Conservation (phyloP, 2,888 invertebrate species). For the Physocephala rufipes region DNA sequence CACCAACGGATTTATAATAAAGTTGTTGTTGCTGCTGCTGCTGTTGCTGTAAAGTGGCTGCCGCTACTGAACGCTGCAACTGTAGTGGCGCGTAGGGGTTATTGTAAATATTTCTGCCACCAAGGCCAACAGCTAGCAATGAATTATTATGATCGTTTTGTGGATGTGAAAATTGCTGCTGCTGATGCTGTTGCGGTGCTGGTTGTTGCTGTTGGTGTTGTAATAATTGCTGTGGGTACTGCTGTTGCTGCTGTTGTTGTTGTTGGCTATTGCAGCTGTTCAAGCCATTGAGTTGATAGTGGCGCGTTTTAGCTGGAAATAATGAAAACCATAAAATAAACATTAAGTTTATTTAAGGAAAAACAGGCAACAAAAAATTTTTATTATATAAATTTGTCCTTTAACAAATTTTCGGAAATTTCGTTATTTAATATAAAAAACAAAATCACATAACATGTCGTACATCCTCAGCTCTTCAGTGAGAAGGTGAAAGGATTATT, state of each 20-base stretch:
- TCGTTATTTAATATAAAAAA: conserved; percentile 3
- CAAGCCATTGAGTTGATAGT: conserved; percentile 73
- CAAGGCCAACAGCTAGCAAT: conserved; percentile 26
- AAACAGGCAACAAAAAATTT: not conserved
- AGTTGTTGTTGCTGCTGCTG: conserved; percentile 53
- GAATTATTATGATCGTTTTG: conserved; percentile 48
- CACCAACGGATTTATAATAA: conserved; percentile 58
- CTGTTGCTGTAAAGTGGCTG: conserved; percentile 44
- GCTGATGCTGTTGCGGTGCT: conserved; percentile 65
- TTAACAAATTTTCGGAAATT: not conserved
- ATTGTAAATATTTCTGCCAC: conserved; percentile 68
- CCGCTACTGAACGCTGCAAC: conserved; percentile 66
- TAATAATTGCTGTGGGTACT: conserved; percentile 67
- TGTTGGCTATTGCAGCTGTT: conserved; percentile 55
- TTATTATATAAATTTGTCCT: not conserved
- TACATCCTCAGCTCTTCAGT: too few relatives aligned
- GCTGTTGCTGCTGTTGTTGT: conserved; percentile 67
- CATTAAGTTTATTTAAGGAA: too few relatives aligned
- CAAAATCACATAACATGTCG: not conserved
- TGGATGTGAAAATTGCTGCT: conserved; percentile 58
- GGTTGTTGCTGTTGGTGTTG: conserved; percentile 68
- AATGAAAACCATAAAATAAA: too few relatives aligned
- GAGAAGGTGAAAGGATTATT: too few relatives aligned
- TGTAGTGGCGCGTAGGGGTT: conserved; percentile 66
- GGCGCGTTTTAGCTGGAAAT: conserved; percentile 77